These are phyloP conservation scores for Artemia sinica DNA, from an alignment of 2,888 invertebrate species.

Conservation along the genomic window DNA sequence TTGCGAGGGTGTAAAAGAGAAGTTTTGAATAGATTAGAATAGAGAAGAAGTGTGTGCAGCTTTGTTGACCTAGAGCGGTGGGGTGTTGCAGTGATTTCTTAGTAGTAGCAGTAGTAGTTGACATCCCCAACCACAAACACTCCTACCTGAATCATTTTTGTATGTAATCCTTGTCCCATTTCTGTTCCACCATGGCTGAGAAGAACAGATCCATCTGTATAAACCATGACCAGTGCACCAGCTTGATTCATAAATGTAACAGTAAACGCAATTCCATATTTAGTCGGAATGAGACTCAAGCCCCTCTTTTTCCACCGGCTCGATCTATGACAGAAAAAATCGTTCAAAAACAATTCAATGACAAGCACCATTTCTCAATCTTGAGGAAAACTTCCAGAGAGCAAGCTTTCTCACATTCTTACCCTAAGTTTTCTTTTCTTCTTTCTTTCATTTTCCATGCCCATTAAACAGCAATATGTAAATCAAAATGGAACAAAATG, in stretches of 20 bases:
- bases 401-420: not conserved
- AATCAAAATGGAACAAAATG: too few species aligned
- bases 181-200: slow-evolving; percentile 55
- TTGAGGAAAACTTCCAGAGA: not conserved
- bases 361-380: not conserved
- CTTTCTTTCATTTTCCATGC: too few species aligned
- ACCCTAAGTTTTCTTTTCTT: too few species aligned
- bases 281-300: slow-evolving; percentile 58
- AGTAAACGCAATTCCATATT: slow-evolving; percentile 67
- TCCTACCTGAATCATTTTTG: slow-evolving; percentile 67
- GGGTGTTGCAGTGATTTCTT: not conserved
- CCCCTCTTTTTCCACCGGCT: slow-evolving; percentile 76
- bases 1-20: too few species aligned
- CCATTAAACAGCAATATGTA: too few species aligned
- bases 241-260: slow-evolving; percentile 59
- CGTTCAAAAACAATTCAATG: not conserved
- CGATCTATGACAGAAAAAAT: slow-evolving; percentile 36
- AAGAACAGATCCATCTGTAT: slow-evolving; percentile 42
- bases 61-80: too few species aligned
- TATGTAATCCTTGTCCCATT: slow-evolving; percentile 92
- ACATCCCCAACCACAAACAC: not conserved
- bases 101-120: not conserved
- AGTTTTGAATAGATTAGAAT: too few species aligned
- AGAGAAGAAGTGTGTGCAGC: too few species aligned
- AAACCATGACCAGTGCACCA: slow-evolving; percentile 71